These are phyloP conservation scores for Hyles vespertilio DNA, from an alignment of 1,140 invertebrate species.

Conservation along the genomic window DNA sequence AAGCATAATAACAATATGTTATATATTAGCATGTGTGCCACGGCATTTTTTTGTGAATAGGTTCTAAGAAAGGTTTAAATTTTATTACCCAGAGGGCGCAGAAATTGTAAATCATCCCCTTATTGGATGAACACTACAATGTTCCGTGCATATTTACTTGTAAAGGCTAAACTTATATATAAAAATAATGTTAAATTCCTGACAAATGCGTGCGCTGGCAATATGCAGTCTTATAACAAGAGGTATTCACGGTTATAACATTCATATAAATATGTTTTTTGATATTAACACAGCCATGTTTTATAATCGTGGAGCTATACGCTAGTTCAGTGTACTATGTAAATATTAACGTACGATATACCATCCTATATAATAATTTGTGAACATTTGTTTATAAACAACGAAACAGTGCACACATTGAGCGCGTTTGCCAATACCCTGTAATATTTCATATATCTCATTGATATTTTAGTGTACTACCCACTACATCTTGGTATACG, in stretches of 20 bases:
- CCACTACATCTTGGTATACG: too few relatives aligned
- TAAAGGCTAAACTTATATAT: slow-evolving; percentile 15
- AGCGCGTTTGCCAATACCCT: slow-evolving; percentile 56
- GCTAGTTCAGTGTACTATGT: slow-evolving; percentile 28
- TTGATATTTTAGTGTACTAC: too few relatives aligned
- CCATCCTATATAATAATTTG: slow-evolving; percentile 23
- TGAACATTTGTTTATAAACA: slow-evolving; percentile 37
- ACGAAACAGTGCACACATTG: slow-evolving; percentile 41
- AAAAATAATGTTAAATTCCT: slow-evolving; percentile 24
- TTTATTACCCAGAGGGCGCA: too few relatives aligned
- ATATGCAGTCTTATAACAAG: slow-evolving; percentile 59
- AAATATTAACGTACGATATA: slow-evolving; percentile 5
- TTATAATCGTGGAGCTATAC: slow-evolving; percentile 53
- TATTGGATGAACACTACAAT: neutral
- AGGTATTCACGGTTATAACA: slow-evolving; percentile 70
- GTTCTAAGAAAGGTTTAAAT: too few relatives aligned
- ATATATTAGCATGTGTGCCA: too few relatives aligned
- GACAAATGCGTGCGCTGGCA: slow-evolving; percentile 39
- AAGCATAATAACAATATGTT: too few relatives aligned
- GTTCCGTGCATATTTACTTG: slow-evolving; percentile 2
- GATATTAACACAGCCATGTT: slow-evolving; percentile 73
- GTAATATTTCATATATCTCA: slow-evolving; percentile 18
- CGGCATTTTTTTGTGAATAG: too few relatives aligned
- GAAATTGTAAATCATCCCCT: too few relatives aligned
- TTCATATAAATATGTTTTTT: slow-evolving; percentile 69